Evolutionary conservation across 2,797 vertebrate genomes (phyloP), one percentile per base, ranked within the genome.

Genomic region (Luscinia megarhynchos): DNA sequence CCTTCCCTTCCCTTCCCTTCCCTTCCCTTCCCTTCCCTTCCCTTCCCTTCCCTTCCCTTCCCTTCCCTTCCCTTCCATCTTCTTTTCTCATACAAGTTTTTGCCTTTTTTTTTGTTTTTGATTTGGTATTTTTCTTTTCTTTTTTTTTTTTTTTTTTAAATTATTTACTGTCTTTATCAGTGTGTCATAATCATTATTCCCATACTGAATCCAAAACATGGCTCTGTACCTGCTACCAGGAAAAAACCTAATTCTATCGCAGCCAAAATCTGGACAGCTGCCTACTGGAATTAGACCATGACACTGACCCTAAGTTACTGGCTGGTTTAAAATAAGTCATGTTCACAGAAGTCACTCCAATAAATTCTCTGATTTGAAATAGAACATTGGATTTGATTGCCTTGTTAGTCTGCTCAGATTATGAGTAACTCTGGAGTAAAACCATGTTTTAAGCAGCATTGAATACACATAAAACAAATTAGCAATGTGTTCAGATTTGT

Each of bases 361-460:
- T 67, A 53, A 80, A 15, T 29, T 67, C 15, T 24, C 12, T 30
- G 11, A 41, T 38, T 87, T 89, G 24, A 41, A 77, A 43, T 2
- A 24, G 10, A 16, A 6, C 9, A 50, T 30, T 72, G 14, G 34
- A 61, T 72, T 75, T 63, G 10, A 23, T 54, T 61, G 17, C 6
- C 55, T 1, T 40, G 13, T 43, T 62, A 68, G 14, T 46, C 29
- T 81, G 24, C 41, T 58, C 24, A 43, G 36, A 62, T 48, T 51
- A 34, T 0, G 1, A 79, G 13, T 36, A n/a, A 34, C 32, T 64
- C 32, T 68, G n/a, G 24, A 81, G 19, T 22, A 76, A 62, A 73
- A 57, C 5, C 2, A 20, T n/a, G 14, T 17, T 50, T 75, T 59
- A 76, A 0, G 0, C 0, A 0, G 22, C 40, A 45, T 1, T 48